Percentiles rank a stretch among this genome's conserved stretches.
Conservation (phyloP, 1,140 invertebrate genomes). For the Macrosteles quadrilineatus region DNA sequence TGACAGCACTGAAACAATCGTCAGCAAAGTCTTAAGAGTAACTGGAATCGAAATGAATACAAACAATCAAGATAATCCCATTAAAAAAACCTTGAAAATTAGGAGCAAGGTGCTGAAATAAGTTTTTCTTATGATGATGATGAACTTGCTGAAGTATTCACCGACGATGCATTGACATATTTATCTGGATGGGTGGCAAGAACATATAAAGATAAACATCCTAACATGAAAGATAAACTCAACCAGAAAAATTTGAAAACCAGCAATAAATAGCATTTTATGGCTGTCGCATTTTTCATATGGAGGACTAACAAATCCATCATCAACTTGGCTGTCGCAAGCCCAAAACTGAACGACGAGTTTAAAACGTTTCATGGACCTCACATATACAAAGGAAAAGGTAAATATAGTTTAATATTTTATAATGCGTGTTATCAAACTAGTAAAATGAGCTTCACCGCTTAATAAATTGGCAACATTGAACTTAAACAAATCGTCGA, state of each 20-base stretch:
- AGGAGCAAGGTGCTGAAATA: neutral
- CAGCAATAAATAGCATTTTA: neutral
- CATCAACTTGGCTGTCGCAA: neutral
- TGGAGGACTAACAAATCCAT: neutral
- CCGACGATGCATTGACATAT: neutral
- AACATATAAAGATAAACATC: neutral
- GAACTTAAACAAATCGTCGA: too few relatives aligned
- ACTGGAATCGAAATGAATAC: neutral
- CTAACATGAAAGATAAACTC: too few relatives aligned
- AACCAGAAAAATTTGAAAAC: neutral
- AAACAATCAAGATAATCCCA: neutral
- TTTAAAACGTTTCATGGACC: neutral
- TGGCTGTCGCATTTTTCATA: neutral
- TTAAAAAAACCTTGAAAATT: neutral
- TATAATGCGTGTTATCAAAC: too few relatives aligned
- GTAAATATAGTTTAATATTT: too few relatives aligned
- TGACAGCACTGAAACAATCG: neutral
- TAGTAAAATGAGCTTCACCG: too few relatives aligned
- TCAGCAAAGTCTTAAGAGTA: slow-evolving; percentile 12
- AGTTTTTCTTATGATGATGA: neutral
- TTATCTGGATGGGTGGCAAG: neutral
- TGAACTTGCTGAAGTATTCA: neutral
- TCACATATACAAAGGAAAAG: neutral
- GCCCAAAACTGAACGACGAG: neutral
- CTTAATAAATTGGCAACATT: too few relatives aligned